Percentiles rank a stretch among this genome's conserved stretches.
Conservation (phyloP, 1,140 invertebrate genomes). For the Polyergus mexicanus region DNA sequence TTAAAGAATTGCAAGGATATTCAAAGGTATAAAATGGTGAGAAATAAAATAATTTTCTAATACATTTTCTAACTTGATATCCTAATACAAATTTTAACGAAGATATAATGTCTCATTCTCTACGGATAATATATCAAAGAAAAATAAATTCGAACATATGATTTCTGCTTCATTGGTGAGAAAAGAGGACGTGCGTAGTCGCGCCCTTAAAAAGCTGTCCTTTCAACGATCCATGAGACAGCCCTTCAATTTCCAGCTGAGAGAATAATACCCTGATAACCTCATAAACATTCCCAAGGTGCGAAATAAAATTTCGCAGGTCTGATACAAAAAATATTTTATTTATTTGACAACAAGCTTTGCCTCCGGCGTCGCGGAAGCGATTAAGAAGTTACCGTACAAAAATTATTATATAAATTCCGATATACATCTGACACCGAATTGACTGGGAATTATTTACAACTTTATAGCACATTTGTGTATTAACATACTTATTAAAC, state of each 20-base stretch:
- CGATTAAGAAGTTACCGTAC: neutral
- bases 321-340: conserved; percentile 64
- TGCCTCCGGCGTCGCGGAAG: neutral
- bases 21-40: neutral
- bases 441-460: neutral
- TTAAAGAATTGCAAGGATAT: neutral
- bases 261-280: neutral
- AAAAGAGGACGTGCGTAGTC: neutral
- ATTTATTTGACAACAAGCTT: conserved; percentile 70
- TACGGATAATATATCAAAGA: neutral
- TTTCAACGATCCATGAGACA: conserved; percentile 32
- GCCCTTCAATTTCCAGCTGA: conserved; percentile 22
- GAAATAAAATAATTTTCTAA: neutral
- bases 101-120: neutral
- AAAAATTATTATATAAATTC: conserved; percentile 50
- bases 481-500: conserved; percentile 4
- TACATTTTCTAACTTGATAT: neutral
- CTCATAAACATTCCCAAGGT: neutral
- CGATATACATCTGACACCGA: neutral
- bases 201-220: conserved; percentile 33
- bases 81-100: neutral
- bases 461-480: conserved; percentile 15
- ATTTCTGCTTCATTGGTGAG: conserved; percentile 41
- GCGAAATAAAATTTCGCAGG: conserved; percentile 47
- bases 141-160: conserved; percentile 11